phyloP scores from a whole-genome alignment of 64 coral and sea anemone genomes.

The Actinia equina region DNA sequence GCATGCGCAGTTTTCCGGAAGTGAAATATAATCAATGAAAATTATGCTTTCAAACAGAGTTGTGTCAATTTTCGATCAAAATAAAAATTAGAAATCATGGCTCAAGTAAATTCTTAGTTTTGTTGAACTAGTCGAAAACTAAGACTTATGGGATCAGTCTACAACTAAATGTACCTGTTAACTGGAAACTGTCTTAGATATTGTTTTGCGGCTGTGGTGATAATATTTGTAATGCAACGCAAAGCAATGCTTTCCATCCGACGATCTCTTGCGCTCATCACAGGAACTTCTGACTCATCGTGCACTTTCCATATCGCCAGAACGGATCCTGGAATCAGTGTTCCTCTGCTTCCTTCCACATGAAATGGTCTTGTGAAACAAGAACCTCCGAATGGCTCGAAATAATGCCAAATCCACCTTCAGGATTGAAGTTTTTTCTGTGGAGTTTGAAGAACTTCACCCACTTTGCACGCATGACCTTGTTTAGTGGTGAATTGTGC shows the following conservation, averaged over 20 bases:
- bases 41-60: no score
- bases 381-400: background rate
- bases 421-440: background rate
- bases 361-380: background rate
- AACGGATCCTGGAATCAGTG: background rate
- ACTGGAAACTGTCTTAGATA: no score
- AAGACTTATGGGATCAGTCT: no score
- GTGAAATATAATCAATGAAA: no score
- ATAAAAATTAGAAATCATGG: no score
- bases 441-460: background rate
- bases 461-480: background rate
- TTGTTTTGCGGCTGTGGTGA: no score
- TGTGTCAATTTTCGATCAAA: no score
- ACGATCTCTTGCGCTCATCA: background rate
- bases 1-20: no score
- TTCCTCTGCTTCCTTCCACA: background rate
- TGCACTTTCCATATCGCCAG: background rate
- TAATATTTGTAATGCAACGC: background rate
- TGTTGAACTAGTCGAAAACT: no score
- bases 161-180: no score
- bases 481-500: constrained; percentile 5
- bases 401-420: background rate
- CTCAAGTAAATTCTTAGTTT: no score
- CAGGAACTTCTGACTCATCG: background rate
- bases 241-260: background rate